A percentile compares a stretch with the other conserved stretches of the same genome.
These are phyloP conservation scores for Apotomis capreana DNA, from an alignment of 2,888 invertebrate genomes.

Conservation along the genomic window DNA sequence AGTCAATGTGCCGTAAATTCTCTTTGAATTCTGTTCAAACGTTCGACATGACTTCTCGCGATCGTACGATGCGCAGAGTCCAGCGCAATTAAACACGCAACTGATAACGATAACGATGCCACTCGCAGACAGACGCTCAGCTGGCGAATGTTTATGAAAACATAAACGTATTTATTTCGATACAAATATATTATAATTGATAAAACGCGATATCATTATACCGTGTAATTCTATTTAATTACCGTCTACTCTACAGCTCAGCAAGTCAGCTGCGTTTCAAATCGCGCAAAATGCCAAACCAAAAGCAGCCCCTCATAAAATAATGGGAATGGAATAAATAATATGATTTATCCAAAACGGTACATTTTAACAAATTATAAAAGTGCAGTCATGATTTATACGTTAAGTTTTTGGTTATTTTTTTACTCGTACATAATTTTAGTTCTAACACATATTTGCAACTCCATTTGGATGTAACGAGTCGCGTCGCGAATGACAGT, in stretches of 20 bases:
- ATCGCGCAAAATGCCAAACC: not conserved
- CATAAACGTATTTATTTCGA: slow-evolving; percentile 45
- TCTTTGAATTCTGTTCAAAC: slow-evolving; percentile 38
- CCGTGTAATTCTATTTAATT: slow-evolving; percentile 1
- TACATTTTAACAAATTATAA: too few species aligned
- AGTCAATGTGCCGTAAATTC: slow-evolving; percentile 23
- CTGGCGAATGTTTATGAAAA: slow-evolving; percentile 49
- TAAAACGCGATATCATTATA: slow-evolving; percentile 19
- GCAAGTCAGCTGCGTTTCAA: slow-evolving; percentile 10
- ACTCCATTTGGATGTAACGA: not conserved
- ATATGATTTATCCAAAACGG: too few species aligned
- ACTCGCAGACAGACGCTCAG: slow-evolving; percentile 50
- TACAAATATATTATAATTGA: slow-evolving; percentile 17
- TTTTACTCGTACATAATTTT: not conserved
- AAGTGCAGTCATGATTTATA: too few species aligned
- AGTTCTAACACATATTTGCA: not conserved
- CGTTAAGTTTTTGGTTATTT: not conserved
- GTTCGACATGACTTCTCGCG: slow-evolving; percentile 42
- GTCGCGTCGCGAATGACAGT: not conserved
- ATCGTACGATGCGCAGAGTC: slow-evolving; percentile 46
- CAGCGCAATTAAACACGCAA: slow-evolving; percentile 18
- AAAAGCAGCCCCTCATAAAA: too few species aligned
- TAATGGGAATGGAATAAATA: too few species aligned
- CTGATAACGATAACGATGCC: slow-evolving; percentile 50
- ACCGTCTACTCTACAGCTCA: not conserved